Base-by-base conservation (phyloP, 2,797 vertebrate genomes). In the Rhinoraja longicauda region DNA sequence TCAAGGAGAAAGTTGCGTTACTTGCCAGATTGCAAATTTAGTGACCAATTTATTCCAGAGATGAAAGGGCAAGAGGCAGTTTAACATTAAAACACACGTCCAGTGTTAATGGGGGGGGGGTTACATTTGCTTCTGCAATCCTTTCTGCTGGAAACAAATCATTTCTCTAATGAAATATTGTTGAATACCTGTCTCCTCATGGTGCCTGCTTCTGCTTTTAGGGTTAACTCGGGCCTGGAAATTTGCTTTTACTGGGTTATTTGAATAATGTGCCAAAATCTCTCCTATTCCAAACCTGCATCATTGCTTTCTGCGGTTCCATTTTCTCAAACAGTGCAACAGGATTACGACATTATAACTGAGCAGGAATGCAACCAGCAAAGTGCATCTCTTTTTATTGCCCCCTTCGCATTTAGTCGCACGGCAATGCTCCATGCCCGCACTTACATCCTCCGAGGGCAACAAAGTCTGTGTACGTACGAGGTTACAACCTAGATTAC, bases 1-100 rank as follows among this genome's bases (percentile, higher is more conserved):
- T 88, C 15, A 88, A 88, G 26, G n/a, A 88, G 59, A 67, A 88
- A 88, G 84, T 88, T 88, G 59, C n/a, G 62, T 88, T 67, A 88
- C 7, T 64, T 88, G 84, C 84, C 62, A 36, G n/a, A 21, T 32
- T 88, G 64, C 62, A 36, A 88, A 88, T 67, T 88, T 88, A 21
- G 84, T 64, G 62, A 62, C n/a, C 84, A n/a, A 64, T 67, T n/a
- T 88, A 19, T 88, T 88, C 84, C 84, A 67, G 36, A 67, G 84
- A 36, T 88, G 59, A 88, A 88, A 88, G 62, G 59, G n/a, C 84
- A 67, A 88, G 59, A 67, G 59, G 64, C 59, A 86, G n/a, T 36
- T 64, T 64, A 88, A 88, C 17, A 86, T 32, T 32, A 88, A 88
- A 88, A 88, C 29, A 15, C 84, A 88, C 32, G n/a, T 32, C 29